Evolutionary conservation across 2,888 invertebrate species (phyloP).

Genomic region (Epirrita christyi): DNA sequence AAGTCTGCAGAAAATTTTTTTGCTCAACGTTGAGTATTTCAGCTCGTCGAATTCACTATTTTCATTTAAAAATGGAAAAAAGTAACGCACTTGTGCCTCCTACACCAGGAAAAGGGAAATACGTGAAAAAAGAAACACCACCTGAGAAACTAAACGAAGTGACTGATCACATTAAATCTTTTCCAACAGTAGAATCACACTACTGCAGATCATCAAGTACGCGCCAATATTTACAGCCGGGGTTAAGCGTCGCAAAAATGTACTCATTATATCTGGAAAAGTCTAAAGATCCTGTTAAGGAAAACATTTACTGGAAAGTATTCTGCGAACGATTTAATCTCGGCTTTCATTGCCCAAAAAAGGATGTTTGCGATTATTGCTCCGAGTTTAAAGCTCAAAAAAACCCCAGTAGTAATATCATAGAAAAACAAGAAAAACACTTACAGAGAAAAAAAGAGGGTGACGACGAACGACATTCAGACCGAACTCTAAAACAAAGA

Average conservation of each 20-base stretch:
- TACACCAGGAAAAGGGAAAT: slow-evolving; percentile 26
- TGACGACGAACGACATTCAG: slow-evolving; percentile 19
- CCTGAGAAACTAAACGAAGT: slow-evolving; percentile 29
- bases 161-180: slow-evolving; percentile 28
- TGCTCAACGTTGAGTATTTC: slow-evolving; percentile 25
- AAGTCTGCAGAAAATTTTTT: slow-evolving; percentile 30
- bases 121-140: slow-evolving; percentile 22
- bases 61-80: slow-evolving; percentile 22
- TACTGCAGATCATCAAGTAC: slow-evolving; percentile 18
- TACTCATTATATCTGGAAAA: slow-evolving; percentile 25
- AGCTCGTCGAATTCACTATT: slow-evolving; percentile 19
- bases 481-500: slow-evolving; percentile 20
- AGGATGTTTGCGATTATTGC: slow-evolving; percentile 29
- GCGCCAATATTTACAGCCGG: slow-evolving; percentile 27
- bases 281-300: slow-evolving; percentile 29
- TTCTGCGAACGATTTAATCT: slow-evolving; percentile 31
- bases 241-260: slow-evolving; percentile 25
- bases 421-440: slow-evolving; percentile 13
- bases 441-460: slow-evolving; percentile 14
- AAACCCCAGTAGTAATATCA: slow-evolving; percentile 6
- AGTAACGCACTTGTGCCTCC: slow-evolving; percentile 11
- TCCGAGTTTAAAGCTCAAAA: slow-evolving; percentile 23
- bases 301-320: slow-evolving; percentile 31
- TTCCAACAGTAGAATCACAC: slow-evolving; percentile 30
- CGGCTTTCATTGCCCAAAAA: slow-evolving; percentile 33